Conservation (phyloP, 2,113 vertebrate species). For the Eurystomus gularis region DNA sequence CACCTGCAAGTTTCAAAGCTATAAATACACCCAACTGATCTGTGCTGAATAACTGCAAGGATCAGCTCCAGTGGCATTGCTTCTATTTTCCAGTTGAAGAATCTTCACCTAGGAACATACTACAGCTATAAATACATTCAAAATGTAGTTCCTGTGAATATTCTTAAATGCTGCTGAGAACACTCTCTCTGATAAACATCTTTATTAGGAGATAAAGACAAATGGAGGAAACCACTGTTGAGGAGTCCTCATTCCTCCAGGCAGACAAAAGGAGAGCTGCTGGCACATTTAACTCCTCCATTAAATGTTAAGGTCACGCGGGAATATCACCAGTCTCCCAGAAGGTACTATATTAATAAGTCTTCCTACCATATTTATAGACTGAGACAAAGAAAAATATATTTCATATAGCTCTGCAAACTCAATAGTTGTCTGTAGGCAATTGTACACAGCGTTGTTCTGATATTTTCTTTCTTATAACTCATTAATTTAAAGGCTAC, state of each 20-base stretch:
- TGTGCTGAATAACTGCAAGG: not conserved
- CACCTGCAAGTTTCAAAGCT: not conserved
- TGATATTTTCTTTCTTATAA: not conserved
- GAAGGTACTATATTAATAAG: not conserved
- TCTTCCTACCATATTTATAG: not conserved
- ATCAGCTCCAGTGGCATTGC: not conserved
- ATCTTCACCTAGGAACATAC: not conserved
- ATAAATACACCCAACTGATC: not conserved
- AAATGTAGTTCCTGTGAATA: not conserved
- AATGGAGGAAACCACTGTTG: not conserved
- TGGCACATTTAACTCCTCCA: not conserved
- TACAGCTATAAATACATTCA: not conserved
- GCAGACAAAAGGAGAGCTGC: not conserved
- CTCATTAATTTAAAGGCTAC: not conserved
- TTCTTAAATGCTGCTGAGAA: not conserved
- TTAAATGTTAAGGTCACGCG: not conserved
- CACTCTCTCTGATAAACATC: not conserved
- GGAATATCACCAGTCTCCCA: not conserved
- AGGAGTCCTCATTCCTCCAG: not conserved
- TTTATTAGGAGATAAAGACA: not conserved
- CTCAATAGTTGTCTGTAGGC: not conserved
- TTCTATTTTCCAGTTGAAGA: not conserved
- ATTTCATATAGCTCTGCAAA: not conserved
- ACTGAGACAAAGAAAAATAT: not conserved
- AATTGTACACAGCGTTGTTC: not conserved